A percentile compares a stretch with the other conserved stretches of the same genome.
These are phyloP conservation scores for Gymnoscelis rufifasciata DNA, from an alignment of 2,888 invertebrate genomes.

Conservation along the genomic window DNA sequence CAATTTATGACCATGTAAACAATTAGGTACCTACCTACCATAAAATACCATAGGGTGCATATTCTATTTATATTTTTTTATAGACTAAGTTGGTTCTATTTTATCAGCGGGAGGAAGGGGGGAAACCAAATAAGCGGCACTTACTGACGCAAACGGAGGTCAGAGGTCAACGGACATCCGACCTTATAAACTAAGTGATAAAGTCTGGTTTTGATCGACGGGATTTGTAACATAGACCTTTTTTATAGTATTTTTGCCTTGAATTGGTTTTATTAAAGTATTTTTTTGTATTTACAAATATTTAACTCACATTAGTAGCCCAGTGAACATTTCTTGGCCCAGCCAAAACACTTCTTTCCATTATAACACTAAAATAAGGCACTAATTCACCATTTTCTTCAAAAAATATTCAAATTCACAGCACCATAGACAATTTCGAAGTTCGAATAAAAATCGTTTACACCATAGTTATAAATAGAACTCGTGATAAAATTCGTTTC, in stretches of 20 bases:
- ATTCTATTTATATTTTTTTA: too few species aligned
- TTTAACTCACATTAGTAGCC: constrained; percentile 72
- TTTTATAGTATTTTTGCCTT: not conserved
- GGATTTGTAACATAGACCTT: not conserved
- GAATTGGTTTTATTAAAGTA: not conserved
- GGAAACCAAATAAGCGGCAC: not conserved
- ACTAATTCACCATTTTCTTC: constrained; percentile 52
- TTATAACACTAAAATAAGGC: constrained; percentile 48
- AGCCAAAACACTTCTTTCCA: constrained; percentile 73
- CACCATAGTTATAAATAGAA: constrained; percentile 39
- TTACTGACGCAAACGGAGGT: constrained; percentile 22
- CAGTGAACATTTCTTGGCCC: constrained; percentile 65
- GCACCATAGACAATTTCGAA: constrained; percentile 40
- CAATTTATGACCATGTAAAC: too few species aligned
- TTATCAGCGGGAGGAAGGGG: too few species aligned
- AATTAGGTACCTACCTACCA: too few species aligned
- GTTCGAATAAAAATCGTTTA: constrained; percentile 31
- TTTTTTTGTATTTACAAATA: not conserved
- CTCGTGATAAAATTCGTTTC: constrained; percentile 45
- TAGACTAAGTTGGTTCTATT: too few species aligned
- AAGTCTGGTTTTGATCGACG: not conserved
- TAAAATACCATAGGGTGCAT: too few species aligned
- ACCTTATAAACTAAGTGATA: constrained; percentile 12
- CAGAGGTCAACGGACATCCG: constrained; percentile 35
- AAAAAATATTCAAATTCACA: constrained; percentile 31